Evolutionary conservation across 2,888 invertebrate species (phyloP), one percentile per base, ranked within the genome.

Genomic region (Sminthurinus aureus): DNA sequence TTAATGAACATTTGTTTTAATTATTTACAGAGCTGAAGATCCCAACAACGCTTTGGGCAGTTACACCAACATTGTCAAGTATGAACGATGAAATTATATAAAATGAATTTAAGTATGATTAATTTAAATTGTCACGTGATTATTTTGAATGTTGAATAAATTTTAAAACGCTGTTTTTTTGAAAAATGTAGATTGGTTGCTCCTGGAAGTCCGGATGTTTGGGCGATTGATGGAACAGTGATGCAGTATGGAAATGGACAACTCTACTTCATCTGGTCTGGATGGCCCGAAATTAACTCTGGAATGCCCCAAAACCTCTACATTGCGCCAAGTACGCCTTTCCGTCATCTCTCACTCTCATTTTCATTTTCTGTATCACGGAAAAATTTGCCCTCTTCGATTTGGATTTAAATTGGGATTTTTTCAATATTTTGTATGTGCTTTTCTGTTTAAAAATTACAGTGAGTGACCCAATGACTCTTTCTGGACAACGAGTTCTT

Each of bases 241-340:
- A 3, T 82, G 3, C 80, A 83, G 22, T 79, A 88, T 82, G 85
- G 85, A 15, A 85, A 87, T 51, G 87, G 87, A 4, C 66, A 79
- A 50, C 77, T 86, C 76, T 88, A 88, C 75, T 82, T 86, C 75
- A 84, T 87, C 15, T 87, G 87, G 86, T 85, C 86, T 9, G 87
- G 88, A 1, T 87, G 88, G 88, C 87, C 87, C 71, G 52, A 8
- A 52, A 18, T 76, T 8, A 12, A 6, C 3, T 18, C 80, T 38
- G 86, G 85, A 15, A 84, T 86, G 51, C 88, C 88, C 11, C 88
- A 88, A 82, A 88, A 88, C 77, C 69, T 88, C 0, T 88, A 87
- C 85, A 88, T 88, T 82, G 87, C 87, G n/a, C 83, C 82, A 3
- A 85, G n/a, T n/a, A n/a, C n/a, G n/a, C n/a, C n/a, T n/a, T n/a